These are phyloP conservation scores for Hemibagrus guttatus DNA, from an alignment of 2,797 vertebrate species.

Conservation along the genomic window DNA sequence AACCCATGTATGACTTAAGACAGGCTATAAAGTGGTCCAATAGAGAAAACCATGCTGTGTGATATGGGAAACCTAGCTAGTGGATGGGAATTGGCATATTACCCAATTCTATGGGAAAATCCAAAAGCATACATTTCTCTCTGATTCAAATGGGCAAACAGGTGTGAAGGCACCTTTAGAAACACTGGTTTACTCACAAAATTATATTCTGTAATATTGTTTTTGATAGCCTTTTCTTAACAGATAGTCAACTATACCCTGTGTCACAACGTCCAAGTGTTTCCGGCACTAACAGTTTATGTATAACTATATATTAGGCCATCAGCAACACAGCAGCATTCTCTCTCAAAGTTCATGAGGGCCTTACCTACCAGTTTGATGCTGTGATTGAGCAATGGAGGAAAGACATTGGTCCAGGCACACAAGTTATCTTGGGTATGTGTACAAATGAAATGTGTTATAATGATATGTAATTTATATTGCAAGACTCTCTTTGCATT, in stretches of 20 bases:
- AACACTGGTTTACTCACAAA: neutral
- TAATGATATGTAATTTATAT: neutral
- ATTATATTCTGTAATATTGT: neutral
- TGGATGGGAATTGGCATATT: neutral
- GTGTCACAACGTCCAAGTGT: neutral
- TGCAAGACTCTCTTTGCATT: neutral
- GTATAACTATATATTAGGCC: conserved; percentile 69
- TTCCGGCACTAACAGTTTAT: neutral
- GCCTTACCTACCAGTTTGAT: conserved; percentile 68
- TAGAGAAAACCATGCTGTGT: neutral
- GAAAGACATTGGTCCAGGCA: conserved; percentile 72
- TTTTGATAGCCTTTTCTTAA: neutral
- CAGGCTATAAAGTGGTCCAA: too few species aligned
- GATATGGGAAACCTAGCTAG: neutral
- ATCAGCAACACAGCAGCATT: conserved; percentile 79
- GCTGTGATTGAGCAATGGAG: conserved; percentile 82
- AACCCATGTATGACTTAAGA: too few species aligned
- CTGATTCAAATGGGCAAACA: neutral
- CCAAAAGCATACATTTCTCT: neutral
- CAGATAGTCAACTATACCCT: neutral
- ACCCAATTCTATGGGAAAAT: neutral
- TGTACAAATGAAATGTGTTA: neutral
- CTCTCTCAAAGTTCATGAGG: conserved; percentile 80
- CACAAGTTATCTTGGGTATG: conserved; percentile 81
- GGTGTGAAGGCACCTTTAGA: neutral